Base-by-base conservation (phyloP, 2,888 invertebrate species). In the Chrysina gloriosa region DNA sequence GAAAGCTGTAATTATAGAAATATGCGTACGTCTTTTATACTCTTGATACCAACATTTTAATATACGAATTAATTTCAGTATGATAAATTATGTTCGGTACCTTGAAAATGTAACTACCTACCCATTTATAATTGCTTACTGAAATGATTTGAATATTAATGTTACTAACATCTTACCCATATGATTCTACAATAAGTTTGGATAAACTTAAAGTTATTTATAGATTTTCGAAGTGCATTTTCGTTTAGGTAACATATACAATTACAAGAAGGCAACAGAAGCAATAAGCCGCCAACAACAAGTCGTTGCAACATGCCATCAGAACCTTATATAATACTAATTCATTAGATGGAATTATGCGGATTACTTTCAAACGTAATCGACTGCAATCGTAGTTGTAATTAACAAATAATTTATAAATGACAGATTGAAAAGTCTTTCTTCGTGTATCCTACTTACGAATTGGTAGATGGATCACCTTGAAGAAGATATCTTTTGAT, bases 401-500 rank as follows among this genome's bases (percentile, higher is more conserved):
- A 61, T 61, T 61, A 61, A 14, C 58, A 9, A 23, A 19, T 61
- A 42, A 42, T 42, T 42, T 42, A 61, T 42, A 27, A 42, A 27
- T 42, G 58, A 42, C 36, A 42, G 27, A 25, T 42, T n/a, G 58
- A 61, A 61, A 29, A 61, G 27, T 27, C 58, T 27, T 61, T 61
- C 58, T 25, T 42, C 14, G 39, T 16, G 50, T 39, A 58, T n/a
- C 36, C 25, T 25, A 23, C 42, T 27, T 61, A 23, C 23, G 27
- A 42, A 16, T 42, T 61, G 42, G 42, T 27, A 27, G 27, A 61
- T 19, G 2, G 19, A 52, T 61, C 42, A 61, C 58, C 58, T 61
- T 61, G 58, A 42, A 56, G 56, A 56, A 11, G 25, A 39, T n/a
- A n/a, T 58, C 58, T 58, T 58, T 61, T 61, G 58, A 42, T 29